A percentile compares a stretch with the other conserved stretches of the same genome.
Conservation (phyloP, 2,113 vertebrate species). For the Epinephelus fuscoguttatus region DNA sequence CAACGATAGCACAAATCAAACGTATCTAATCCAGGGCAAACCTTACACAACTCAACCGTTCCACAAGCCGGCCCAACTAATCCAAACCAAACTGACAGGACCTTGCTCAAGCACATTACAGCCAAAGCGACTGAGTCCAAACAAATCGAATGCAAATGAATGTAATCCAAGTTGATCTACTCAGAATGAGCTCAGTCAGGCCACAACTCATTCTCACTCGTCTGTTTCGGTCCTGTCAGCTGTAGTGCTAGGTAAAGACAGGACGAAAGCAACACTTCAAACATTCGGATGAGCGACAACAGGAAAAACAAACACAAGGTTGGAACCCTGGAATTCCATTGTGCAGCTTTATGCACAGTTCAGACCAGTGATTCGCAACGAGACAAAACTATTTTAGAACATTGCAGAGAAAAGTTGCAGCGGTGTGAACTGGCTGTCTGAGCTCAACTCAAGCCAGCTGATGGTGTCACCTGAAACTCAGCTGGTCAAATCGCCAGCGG, state of each 20-base stretch:
- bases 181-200: conserved; percentile 50
- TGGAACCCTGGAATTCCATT: neutral
- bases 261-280: conserved; percentile 28
- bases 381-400: no score
- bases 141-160: conserved; percentile 61
- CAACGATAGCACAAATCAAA: conserved; percentile 47
- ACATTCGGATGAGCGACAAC: conserved; percentile 27
- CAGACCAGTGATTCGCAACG: no score
- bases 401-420: no score
- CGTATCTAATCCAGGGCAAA: conserved; percentile 56
- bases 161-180: conserved; percentile 66
- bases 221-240: conserved; percentile 19
- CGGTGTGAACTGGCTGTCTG: no score
- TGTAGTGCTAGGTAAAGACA: conserved; percentile 1
- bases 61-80: conserved; percentile 34
- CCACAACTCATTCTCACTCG: conserved; percentile 28
- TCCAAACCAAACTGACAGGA: conserved; percentile 57
- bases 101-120: conserved; percentile 26
- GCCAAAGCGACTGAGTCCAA: conserved; percentile 39
- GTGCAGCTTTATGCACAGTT: neutral
- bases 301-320: neutral
- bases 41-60: conserved; percentile 30
- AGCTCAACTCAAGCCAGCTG: no score
- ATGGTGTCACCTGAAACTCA: no score
- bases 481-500: no score